These are phyloP conservation scores for Paramisgurnus dabryanus DNA, from an alignment of 2,113 vertebrate species.

Conservation along the genomic window DNA sequence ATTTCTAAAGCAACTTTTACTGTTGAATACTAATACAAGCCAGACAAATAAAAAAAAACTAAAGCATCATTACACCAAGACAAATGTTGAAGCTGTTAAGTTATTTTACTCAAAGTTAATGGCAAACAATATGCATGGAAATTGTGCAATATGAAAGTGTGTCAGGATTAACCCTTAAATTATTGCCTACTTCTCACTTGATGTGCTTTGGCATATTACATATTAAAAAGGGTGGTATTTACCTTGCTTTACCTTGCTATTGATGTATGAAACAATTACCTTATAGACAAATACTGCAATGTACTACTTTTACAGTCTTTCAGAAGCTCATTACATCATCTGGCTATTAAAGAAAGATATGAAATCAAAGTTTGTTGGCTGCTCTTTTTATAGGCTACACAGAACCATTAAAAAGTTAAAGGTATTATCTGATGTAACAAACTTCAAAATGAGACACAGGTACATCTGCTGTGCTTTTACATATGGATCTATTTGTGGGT, in stretches of 20 bases:
- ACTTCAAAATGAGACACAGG: neutral
- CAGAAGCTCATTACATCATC: conserved; percentile 1
- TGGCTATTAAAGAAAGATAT: conserved; percentile 21
- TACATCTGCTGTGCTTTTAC: neutral
- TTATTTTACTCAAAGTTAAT: conserved; percentile 1
- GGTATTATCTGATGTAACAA: conserved; percentile 9
- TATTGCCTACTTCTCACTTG: conserved; percentile 4
- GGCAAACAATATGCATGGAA: conserved; percentile 9
- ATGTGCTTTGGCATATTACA: conserved; percentile 9
- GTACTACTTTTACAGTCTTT: conserved; percentile 25
- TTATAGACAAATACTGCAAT: conserved; percentile 27
- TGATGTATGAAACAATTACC: conserved; percentile 1
- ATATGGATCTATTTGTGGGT: neutral
- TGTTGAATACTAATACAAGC: neutral
- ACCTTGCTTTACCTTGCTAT: conserved; percentile 8
- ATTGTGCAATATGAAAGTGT: conserved; percentile 2
- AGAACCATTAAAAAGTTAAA: conserved; percentile 5
- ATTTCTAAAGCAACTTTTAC: conserved; percentile 14
- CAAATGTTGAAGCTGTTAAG: neutral
- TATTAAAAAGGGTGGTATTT: conserved; percentile 17
- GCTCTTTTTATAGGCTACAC: neutral
- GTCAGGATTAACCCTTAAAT: neutral
- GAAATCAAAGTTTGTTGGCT: neutral
- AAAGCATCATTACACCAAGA: neutral
- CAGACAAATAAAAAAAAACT: neutral